Evolutionary conservation across 2,888 invertebrate genomes (phyloP).

Genomic region (Lepidocyrtoides sp.): DNA sequence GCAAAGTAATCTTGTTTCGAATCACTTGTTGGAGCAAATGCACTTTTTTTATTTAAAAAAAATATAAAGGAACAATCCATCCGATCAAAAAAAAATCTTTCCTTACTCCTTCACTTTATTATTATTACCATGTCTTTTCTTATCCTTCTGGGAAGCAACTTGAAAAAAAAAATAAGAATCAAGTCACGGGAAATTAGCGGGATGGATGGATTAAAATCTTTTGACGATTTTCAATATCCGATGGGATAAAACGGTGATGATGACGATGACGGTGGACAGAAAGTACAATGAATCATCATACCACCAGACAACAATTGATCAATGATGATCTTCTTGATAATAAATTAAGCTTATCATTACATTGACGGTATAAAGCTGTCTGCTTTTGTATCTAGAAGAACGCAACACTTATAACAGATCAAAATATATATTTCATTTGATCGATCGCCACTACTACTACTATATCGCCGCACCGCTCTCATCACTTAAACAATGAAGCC

Average conservation of each 20-base stretch:
- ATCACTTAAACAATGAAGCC: conserved; percentile 30
- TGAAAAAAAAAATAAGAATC: conserved; percentile 19
- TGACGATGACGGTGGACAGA: conserved; percentile 17
- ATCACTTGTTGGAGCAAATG: too few relatives aligned
- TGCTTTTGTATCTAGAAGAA: too few relatives aligned
- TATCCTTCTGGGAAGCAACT: background rate
- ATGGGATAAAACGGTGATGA: background rate
- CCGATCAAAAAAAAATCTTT: background rate
- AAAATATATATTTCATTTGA: conserved; percentile 43
- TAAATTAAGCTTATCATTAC: too few relatives aligned
- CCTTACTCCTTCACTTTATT: background rate
- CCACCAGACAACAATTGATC: conserved; percentile 7
- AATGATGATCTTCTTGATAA: too few relatives aligned
- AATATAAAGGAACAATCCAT: too few relatives aligned
- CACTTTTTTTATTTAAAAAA: too few relatives aligned
- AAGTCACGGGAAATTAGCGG: conserved; percentile 31
- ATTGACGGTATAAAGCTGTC: background rate
- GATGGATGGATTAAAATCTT: conserved; percentile 23
- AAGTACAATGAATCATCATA: conserved; percentile 40
- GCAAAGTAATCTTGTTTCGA: too few relatives aligned
- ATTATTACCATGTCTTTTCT: too few relatives aligned
- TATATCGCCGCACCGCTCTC: too few relatives aligned
- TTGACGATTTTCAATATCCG: conserved; percentile 9
- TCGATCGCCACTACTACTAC: too few relatives aligned
- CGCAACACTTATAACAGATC: background rate